Conservation (phyloP, 30 jellyfish, hydroid and myxozoan species). For the Nemopilema nomurai region DNA sequence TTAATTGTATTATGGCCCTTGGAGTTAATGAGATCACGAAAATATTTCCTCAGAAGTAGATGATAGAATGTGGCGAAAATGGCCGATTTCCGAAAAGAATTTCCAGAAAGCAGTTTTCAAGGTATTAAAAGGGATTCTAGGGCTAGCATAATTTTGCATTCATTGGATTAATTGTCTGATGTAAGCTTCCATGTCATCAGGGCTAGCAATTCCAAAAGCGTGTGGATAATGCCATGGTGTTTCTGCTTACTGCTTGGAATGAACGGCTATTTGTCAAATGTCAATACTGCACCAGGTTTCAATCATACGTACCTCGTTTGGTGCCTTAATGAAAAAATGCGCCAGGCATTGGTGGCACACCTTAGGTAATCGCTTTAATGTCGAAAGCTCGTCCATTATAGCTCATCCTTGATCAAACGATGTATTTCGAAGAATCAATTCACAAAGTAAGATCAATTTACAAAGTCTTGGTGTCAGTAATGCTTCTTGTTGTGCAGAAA, state of each 20-base stretch:
- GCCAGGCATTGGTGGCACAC: no score
- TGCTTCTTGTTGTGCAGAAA: no score
- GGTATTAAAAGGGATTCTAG: neutral
- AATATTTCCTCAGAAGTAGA: neutral
- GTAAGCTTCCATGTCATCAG: neutral
- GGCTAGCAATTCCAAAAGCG: neutral
- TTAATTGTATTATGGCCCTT: neutral
- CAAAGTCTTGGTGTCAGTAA: no score
- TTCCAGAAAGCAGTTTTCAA: neutral
- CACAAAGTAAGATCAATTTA: no score
- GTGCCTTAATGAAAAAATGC: neutral
- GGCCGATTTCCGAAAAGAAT: neutral
- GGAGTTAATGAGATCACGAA: neutral
- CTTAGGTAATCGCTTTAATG: no score
- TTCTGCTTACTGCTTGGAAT: neutral
- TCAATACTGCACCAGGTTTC: no score
- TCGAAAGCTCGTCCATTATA: no score
- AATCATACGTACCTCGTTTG: neutral
- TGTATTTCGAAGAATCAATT: no score
- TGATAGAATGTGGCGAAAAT: neutral
- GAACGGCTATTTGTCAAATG: neutral
- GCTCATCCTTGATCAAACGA: no score
- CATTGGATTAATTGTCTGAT: neutral
- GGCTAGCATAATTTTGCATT: neutral
- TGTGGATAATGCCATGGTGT: neutral